Conservation (phyloP, 2,888 invertebrate species). For the Oligia latruncula region DNA sequence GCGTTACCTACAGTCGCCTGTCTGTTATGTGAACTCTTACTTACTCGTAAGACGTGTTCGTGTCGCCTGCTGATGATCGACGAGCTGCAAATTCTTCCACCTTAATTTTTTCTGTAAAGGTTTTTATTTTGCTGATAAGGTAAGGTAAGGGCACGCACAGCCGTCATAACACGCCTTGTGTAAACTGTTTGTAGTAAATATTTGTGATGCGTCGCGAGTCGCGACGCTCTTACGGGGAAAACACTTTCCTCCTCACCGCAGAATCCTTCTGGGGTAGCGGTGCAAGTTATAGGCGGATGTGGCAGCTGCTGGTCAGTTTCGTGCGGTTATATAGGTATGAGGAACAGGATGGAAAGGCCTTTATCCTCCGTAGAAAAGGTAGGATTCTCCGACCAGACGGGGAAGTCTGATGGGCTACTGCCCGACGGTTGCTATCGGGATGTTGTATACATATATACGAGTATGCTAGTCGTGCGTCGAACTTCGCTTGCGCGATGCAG, state of each 20-base stretch:
- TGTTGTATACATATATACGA: no score
- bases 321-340: background rate
- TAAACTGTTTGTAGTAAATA: slow-evolving; percentile 62
- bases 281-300: slow-evolving; percentile 51
- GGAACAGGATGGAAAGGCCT: background rate
- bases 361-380: background rate
- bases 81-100: background rate
- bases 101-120: background rate
- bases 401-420: background rate
- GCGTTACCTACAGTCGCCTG: background rate
- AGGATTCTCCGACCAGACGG: background rate
- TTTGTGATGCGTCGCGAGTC: slow-evolving; percentile 74
- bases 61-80: background rate
- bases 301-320: background rate
- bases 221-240: slow-evolving; percentile 71
- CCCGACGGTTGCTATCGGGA: background rate
- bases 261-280: slow-evolving; percentile 78
- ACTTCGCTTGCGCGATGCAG: no score
- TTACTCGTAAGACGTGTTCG: background rate
- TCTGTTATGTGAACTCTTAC: background rate
- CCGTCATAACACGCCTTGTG: slow-evolving; percentile 33
- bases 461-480: background rate
- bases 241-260: slow-evolving; percentile 82
- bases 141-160: background rate
- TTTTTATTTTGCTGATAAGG: background rate